Conservation (phyloP, 2,113 vertebrate genomes). For the Steatornis caripensis region DNA sequence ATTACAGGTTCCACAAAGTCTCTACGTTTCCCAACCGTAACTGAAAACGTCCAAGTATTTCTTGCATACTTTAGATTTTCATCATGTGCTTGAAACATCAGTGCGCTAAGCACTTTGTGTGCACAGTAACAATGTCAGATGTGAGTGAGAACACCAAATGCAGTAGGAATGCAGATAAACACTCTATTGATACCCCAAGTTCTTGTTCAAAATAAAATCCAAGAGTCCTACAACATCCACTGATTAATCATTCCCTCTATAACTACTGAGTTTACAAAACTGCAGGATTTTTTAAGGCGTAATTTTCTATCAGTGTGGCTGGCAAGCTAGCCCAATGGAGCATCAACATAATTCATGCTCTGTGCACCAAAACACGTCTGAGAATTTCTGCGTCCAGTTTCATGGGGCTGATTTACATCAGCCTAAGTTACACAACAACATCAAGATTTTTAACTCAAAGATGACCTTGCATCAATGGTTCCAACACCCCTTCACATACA, state of each 20-base stretch:
- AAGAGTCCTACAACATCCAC: background rate
- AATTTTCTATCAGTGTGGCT: background rate
- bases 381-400: background rate
- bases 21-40: background rate
- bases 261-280: background rate
- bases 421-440: background rate
- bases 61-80: background rate
- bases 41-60: background rate
- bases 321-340: background rate
- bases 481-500: background rate
- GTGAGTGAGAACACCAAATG: background rate
- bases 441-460: background rate
- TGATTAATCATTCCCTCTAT: background rate
- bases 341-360: fast-evolving
- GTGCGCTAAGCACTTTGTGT: background rate
- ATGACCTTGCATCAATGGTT: background rate
- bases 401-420: background rate
- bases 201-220: background rate
- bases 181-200: background rate
- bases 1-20: background rate
- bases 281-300: background rate
- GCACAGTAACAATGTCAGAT: fast-evolving
- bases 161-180: background rate
- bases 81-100: background rate
- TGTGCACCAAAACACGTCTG: background rate